A percentile compares a stretch with the other conserved stretches of the same genome.
Evolutionary conservation across 2,113 vertebrate species (phyloP).

Genomic region (sheep (Ovis aries)): ARS-UI_Ramb_v3.0 NC_056054.1:211246501-211247000

Average conservation of each 20-base stretch:
- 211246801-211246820: slow-evolving; percentile 33
- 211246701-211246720: slow-evolving; percentile 39
- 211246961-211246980: background rate
- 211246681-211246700: slow-evolving; percentile 7
- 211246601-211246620: background rate
- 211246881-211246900: background rate
- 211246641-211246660: background rate
- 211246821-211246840: slow-evolving; percentile 37
- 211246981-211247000: background rate
- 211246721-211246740: slow-evolving; percentile 36
- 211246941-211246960: slow-evolving; percentile 1
- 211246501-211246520: no score
- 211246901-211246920: background rate
- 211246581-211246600: background rate
- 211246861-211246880: slow-evolving; percentile 20
- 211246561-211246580: no score
- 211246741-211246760: slow-evolving; percentile 54
- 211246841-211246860: slow-evolving; percentile 37
- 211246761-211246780: slow-evolving; percentile 33
- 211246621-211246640: background rate
- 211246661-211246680: background rate
- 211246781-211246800: slow-evolving; percentile 32
- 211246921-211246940: background rate
- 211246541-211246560: no score
- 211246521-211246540: no score